A percentile compares a stretch with the other conserved stretches of the same genome.
Conservation (phyloP, 2,888 invertebrate genomes). For the Limnephilus rhombicus region DNA sequence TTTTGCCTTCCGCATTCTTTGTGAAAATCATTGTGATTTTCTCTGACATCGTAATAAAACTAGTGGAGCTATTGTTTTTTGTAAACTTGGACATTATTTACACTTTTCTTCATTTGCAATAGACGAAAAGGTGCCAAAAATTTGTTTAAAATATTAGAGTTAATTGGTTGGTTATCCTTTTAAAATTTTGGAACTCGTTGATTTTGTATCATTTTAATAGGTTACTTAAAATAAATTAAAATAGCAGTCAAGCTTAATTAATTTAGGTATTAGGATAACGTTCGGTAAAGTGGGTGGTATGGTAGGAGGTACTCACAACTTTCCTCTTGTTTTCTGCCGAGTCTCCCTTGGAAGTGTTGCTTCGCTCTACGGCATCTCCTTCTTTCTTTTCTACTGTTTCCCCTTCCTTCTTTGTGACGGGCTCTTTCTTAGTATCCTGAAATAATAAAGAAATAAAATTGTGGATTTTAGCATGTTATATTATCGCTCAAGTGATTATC, state of each 20-base stretch:
- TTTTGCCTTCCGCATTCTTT: too few species aligned
- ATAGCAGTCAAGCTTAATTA: too few species aligned
- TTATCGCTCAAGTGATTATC: too few species aligned
- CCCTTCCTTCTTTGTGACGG: constrained; percentile 26
- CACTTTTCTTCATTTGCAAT: not conserved
- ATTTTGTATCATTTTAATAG: not conserved
- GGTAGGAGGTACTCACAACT: constrained; percentile 34
- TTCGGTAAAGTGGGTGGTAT: not conserved
- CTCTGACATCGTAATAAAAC: not conserved
- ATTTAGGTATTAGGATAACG: not conserved
- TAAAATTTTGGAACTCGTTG: not conserved
- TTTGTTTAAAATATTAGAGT: too few species aligned
- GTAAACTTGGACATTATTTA: not conserved
- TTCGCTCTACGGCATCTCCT: constrained; percentile 36
- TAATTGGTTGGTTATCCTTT: not conserved
- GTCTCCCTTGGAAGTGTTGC: constrained; percentile 69
- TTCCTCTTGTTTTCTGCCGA: constrained; percentile 69
- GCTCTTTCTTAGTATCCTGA: not conserved
- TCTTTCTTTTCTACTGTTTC: constrained; percentile 36
- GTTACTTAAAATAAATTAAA: not conserved
- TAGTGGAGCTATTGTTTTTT: not conserved
- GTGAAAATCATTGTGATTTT: not conserved
- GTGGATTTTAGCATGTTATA: not conserved
- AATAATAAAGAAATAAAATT: not conserved
- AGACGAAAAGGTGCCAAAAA: not conserved